These are phyloP conservation scores for Platyrinchus mystaceus DNA, from an alignment of 2,797 vertebrate genomes.

Conservation along the genomic window DNA sequence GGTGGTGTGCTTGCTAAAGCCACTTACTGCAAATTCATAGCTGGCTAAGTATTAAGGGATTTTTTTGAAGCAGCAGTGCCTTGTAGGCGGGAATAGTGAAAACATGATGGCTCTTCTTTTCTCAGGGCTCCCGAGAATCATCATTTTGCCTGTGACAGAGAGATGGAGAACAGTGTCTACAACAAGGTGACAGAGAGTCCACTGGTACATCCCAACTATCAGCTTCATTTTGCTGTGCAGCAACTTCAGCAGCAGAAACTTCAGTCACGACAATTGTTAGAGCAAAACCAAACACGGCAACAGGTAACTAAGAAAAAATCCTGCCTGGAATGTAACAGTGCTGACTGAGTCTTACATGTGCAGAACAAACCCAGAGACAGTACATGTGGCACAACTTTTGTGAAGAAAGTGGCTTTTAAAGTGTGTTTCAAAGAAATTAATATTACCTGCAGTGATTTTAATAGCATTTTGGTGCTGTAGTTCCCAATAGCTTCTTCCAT, in stretches of 20 bases:
- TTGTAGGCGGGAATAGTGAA: background rate
- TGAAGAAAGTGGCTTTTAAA: background rate
- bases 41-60: background rate
- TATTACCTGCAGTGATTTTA: background rate
- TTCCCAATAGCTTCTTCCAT: background rate
- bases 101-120: background rate
- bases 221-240: conserved; percentile 88
- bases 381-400: background rate
- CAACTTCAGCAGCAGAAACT: conserved; percentile 89
- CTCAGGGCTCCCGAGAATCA: conserved; percentile 73
- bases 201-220: conserved; percentile 78
- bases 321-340: background rate
- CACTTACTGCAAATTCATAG: background rate
- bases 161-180: conserved; percentile 67
- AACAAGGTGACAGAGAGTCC: conserved; percentile 64
- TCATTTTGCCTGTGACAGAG: conserved; percentile 70
- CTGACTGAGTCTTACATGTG: background rate
- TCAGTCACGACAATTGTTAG: conserved; percentile 81
- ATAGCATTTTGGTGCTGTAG: background rate
- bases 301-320: conserved; percentile 78
- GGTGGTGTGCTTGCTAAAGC: background rate
- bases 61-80: background rate
- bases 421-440: background rate
- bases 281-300: conserved; percentile 81
- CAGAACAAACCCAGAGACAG: background rate